Evolutionary conservation across 2,797 vertebrate species (phyloP).

Genomic region (Hemitrygon akajei): DNA sequence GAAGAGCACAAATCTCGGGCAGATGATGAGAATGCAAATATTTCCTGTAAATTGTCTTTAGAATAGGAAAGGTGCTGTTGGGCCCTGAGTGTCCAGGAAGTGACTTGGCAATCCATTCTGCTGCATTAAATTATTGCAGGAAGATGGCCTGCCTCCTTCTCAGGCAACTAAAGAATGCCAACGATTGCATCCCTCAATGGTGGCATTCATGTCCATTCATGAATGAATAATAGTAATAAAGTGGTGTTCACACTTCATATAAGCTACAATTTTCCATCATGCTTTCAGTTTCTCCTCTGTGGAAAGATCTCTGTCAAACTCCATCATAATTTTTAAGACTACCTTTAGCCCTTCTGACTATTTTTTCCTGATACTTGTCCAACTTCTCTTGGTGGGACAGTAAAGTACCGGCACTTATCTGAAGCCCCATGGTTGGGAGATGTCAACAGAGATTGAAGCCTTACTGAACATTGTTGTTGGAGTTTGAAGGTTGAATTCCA

Average conservation of each 20-base stretch:
- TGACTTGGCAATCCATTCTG: background rate
- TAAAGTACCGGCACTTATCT: background rate
- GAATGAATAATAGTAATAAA: background rate
- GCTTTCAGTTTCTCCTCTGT: background rate
- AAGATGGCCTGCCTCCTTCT: background rate
- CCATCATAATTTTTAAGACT: background rate
- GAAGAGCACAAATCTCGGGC: background rate
- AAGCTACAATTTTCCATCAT: background rate
- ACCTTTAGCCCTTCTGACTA: background rate
- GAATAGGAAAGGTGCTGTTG: background rate
- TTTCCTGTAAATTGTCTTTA: background rate
- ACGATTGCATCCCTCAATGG: too few relatives aligned
- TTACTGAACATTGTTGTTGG: background rate
- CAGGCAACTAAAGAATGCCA: background rate
- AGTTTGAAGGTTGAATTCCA: background rate
- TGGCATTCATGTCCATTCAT: background rate
- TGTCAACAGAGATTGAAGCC: background rate
- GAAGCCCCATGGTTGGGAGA: background rate
- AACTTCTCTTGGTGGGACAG: too few relatives aligned
- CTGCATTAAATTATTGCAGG: background rate
- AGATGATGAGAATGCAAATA: background rate
- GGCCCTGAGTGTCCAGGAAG: background rate
- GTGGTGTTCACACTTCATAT: background rate
- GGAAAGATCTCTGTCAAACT: background rate
- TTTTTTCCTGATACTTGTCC: background rate